These are phyloP conservation scores for Pelosia muscerda DNA, from an alignment of 2,888 invertebrate species.

Conservation along the genomic window DNA sequence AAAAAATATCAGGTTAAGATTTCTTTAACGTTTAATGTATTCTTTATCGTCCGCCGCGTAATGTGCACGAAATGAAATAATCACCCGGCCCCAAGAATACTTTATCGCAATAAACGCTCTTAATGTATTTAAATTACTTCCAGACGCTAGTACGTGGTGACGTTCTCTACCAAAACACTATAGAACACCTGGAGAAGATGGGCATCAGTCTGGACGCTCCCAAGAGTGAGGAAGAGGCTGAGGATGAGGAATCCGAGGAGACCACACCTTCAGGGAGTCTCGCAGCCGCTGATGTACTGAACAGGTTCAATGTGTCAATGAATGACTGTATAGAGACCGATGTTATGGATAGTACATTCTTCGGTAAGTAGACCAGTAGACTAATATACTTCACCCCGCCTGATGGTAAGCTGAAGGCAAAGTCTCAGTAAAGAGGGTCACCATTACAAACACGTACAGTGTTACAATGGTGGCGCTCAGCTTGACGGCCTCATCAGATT, in stretches of 20 bases:
- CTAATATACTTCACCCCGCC: too few species aligned
- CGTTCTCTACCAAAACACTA: conserved; percentile 73
- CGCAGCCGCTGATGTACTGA: conserved; percentile 76
- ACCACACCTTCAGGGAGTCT: conserved; percentile 59
- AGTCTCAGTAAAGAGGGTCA: too few species aligned
- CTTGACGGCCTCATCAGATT: too few species aligned
- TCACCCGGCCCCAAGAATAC: too few species aligned
- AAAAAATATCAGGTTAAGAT: too few species aligned
- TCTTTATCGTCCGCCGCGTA: too few species aligned
- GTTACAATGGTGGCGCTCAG: too few species aligned
- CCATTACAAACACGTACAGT: too few species aligned
- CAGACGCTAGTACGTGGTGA: conserved; percentile 74
- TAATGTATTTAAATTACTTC: neutral
- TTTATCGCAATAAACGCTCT: too few species aligned
- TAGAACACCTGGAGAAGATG: conserved; percentile 75
- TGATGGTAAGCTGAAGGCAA: too few species aligned
- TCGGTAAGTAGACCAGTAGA: conserved; percentile 54
- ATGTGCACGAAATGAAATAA: too few species aligned
- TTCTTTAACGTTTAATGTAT: too few species aligned
- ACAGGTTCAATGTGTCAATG: conserved; percentile 71
- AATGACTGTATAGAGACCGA: conserved; percentile 80
- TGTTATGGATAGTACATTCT: conserved; percentile 69
- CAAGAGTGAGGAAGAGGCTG: conserved; percentile 53
- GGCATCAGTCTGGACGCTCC: conserved; percentile 70
- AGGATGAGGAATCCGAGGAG: conserved; percentile 63